Evolutionary conservation across 2,888 invertebrate genomes (phyloP).

Genomic region (Cheilosia variabilis): DNA sequence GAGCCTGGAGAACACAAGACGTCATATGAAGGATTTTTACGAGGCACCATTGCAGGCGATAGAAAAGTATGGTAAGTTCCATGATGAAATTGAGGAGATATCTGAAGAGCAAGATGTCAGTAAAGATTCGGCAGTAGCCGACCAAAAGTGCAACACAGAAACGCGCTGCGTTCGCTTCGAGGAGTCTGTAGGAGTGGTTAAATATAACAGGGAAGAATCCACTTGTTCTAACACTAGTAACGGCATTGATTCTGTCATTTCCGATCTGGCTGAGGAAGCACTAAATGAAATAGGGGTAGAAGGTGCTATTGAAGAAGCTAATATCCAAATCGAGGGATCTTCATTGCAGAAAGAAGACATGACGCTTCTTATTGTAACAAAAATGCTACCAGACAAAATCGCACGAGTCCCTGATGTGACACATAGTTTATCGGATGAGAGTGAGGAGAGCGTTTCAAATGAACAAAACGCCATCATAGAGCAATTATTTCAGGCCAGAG

Average conservation of each 20-base stretch:
- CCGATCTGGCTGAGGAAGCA: conserved; percentile 81
- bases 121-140: neutral
- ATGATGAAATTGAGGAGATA: neutral
- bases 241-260: conserved; percentile 81
- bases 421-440: conserved; percentile 66
- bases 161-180: conserved; percentile 79
- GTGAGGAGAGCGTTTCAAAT: conserved; percentile 70
- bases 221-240: conserved; percentile 81
- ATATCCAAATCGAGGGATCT: conserved; percentile 41
- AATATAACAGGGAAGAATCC: conserved; percentile 78
- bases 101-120: neutral
- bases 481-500: conserved; percentile 78
- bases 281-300: conserved; percentile 80
- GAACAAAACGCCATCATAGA: conserved; percentile 81
- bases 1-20: conserved; percentile 79
- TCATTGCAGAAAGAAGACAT: conserved; percentile 6
- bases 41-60: conserved; percentile 80
- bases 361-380: conserved; percentile 37
- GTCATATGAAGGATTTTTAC: conserved; percentile 81
- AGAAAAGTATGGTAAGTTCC: conserved; percentile 70
- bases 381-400: conserved; percentile 39
- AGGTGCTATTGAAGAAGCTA: conserved; percentile 45
- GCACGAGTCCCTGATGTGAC: neutral
- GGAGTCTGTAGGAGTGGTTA: conserved; percentile 77
- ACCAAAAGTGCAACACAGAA: conserved; percentile 10